Evolutionary conservation across 2,113 vertebrate species (phyloP), one percentile per base, ranked within the genome.

Genomic region (Otus sunia): DNA sequence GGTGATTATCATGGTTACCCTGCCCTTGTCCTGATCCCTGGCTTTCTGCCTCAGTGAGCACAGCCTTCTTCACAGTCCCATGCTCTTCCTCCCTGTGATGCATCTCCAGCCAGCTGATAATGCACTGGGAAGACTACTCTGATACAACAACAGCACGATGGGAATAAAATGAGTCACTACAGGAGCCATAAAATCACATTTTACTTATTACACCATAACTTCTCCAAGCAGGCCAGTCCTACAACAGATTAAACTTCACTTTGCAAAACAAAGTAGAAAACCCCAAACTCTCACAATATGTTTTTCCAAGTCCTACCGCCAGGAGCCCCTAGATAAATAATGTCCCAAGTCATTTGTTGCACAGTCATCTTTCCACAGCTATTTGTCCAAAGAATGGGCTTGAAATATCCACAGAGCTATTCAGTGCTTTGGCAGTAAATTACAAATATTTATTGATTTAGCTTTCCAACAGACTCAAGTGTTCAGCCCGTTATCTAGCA

Each of bases 371-470:
- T 64, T 68, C 39, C 62, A 69, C 25, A 71, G 41, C 8, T 37
- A 67, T 88, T 91, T 84, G 15, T 63, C 80, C 64, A 62, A 86
- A 89, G 55, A 89, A 75, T 4, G 10, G 41, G 60, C 52, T 74
- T 14, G 8, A 91, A 95, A 77, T 25, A 81, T 12, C 47, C n/a
- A 22, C n/a, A 37, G 20, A 92, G 32, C 13, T 62, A 47, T n/a
- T 77, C 76, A 74, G 71, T n/a, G 27, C 55, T 87, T 86, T 50
- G 56, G 60, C 77, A 91, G 43, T 15, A 58, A 68, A 32, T 59
- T 87, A 87, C n/a, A 71, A 86, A 71, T 86, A 89, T 56, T 86
- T 95, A 96, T 95, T 74, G 76, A 84, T 94, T 80, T 71, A 37
- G 13, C 22, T 64, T 92, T 94, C 88, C 55, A 80, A 45, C 22